Evolutionary conservation across 1,140 invertebrate genomes (phyloP), one percentile per base, ranked within the genome.

Genomic region (Chelonus insularis): DNA sequence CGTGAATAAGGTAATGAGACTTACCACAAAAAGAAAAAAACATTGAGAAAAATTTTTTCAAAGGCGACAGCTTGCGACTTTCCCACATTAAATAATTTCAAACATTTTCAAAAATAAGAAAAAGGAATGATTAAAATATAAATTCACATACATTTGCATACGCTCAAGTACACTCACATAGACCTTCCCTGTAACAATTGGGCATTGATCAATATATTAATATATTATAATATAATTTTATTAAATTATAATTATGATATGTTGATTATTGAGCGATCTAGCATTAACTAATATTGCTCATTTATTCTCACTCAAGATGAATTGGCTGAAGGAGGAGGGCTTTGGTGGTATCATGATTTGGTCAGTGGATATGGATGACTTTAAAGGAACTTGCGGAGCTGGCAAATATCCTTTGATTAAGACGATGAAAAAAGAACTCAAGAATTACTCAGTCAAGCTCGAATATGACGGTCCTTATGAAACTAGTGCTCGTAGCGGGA

Each of bases 301-400:
- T 50, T 43, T 4, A 14, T 57, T 41, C 23, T 56, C 41, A 41
- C 23, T 58, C 66, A 68, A 98, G 94, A 93, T 94, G 85, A 88
- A 90, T 47, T 99, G 95, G 94, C 82, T 98, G 39, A 95, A 94
- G 73, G 90, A 95, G 72, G 90, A 95, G 84, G 92, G 92, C 9
- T 95, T 96, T 68, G 95, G 95, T 47, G 97, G 97, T 20, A 93
- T 96, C 11, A 98, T 98, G 94, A 91, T 98, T 9, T 98, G 96
- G 95, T 95, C 94, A 1, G 86, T 96, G 9, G 95, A 97, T 72
- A 94, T 96, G 92, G 94, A 98, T 70, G 96, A 98, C 77, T 98
- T 97, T 82, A 83, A 86, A 61, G 95, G 94, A 16, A 85, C 86
- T 16, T 97, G 95, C 75, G 93, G 94, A n/a, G 89, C 88, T 41